These are phyloP conservation scores for Akabosia matsudoensis DNA, from an alignment of 1,140 invertebrate genomes.

Conservation along the genomic window DNA sequence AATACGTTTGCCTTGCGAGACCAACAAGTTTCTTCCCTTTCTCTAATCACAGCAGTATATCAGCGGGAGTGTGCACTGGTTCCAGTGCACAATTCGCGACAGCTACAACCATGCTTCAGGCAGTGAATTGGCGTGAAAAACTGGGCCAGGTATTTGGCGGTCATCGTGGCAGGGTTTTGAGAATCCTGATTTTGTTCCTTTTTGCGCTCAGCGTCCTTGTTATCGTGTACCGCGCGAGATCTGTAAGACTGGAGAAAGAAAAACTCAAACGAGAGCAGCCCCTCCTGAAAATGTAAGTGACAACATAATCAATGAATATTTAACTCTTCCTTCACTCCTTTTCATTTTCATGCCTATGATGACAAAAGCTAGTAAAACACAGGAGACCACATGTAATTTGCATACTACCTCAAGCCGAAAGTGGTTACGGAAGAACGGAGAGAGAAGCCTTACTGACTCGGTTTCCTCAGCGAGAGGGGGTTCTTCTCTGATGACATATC, in stretches of 20 bases:
- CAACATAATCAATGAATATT: neutral
- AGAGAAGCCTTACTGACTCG: neutral
- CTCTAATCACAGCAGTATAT: neutral
- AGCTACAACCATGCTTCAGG: constrained; percentile 3
- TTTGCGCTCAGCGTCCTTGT: constrained; percentile 43
- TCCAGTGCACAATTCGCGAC: neutral
- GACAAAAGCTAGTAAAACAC: too few species aligned
- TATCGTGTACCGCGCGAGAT: constrained; percentile 39
- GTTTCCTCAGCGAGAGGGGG: neutral
- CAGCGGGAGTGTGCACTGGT: neutral
- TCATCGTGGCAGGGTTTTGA: constrained; percentile 40
- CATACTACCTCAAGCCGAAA: neutral
- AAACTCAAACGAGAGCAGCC: constrained; percentile 15
- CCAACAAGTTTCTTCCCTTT: neutral
- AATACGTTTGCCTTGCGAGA: neutral
- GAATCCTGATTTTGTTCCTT: constrained; percentile 42
- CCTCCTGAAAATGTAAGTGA: constrained; percentile 22
- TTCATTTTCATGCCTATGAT: neutral
- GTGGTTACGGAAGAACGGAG: neutral
- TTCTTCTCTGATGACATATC: neutral
- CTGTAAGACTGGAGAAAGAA: constrained; percentile 41
- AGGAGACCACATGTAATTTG: neutral
- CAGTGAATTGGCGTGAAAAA: constrained; percentile 47
- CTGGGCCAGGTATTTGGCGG: constrained; percentile 46
- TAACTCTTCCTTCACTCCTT: neutral